Conservation (phyloP, 2,888 invertebrate genomes). For the Geotrupes spiniger region DNA sequence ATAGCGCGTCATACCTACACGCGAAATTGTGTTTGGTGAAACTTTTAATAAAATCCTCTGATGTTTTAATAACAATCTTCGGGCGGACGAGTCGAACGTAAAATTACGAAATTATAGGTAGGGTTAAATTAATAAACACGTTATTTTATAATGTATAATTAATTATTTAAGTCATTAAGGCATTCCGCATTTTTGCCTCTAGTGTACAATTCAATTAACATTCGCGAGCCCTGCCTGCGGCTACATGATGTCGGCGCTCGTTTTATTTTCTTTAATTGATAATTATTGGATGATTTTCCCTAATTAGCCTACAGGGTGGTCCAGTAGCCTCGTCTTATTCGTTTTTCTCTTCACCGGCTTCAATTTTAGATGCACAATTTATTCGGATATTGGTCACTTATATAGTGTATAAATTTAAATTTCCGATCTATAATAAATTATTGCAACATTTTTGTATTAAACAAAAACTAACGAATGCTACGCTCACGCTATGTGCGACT, state of each 20-base stretch:
- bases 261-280: conserved; percentile 47
- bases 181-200: conserved; percentile 26
- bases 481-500: too few species aligned
- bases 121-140: conserved; percentile 32
- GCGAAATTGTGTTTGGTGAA: conserved; percentile 13
- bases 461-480: too few species aligned
- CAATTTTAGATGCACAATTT: too few species aligned
- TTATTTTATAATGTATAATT: conserved; percentile 34
- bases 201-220: conserved; percentile 39
- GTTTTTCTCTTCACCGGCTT: too few species aligned
- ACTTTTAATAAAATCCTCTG: conserved; percentile 10
- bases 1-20: conserved; percentile 4
- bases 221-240: conserved; percentile 26
- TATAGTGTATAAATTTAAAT: too few species aligned
- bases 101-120: conserved; percentile 22
- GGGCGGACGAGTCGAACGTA: conserved; percentile 5
- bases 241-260: conserved; percentile 23
- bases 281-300: conserved; percentile 45
- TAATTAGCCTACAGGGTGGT: conserved; percentile 48
- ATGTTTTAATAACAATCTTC: conserved; percentile 2
- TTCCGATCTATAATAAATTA: too few species aligned
- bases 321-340: conserved; percentile 16
- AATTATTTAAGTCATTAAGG: conserved; percentile 36
- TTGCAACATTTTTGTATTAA: too few species aligned
- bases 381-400: too few species aligned